Percentiles rank a stretch among this genome's conserved stretches.
Evolutionary conservation across 2,888 invertebrate species (phyloP).

Genomic region (Oscheius sp.): DNA sequence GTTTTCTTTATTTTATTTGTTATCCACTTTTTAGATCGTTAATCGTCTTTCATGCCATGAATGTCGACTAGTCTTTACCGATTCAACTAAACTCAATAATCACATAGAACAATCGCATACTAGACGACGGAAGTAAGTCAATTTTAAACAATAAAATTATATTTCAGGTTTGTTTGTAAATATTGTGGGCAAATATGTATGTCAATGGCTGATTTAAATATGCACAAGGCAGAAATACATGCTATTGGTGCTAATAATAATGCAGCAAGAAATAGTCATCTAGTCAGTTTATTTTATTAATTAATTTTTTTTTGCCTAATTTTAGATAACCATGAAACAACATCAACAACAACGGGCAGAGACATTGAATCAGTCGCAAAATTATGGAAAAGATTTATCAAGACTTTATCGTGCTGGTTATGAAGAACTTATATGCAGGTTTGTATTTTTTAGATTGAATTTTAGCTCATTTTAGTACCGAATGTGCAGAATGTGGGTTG

Average conservation of each 20-base stretch:
- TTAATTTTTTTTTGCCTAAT: background rate
- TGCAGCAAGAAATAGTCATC: background rate
- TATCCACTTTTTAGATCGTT: slow-evolving; percentile 46
- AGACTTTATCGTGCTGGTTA: slow-evolving; percentile 1
- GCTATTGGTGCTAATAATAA: slow-evolving; percentile 29
- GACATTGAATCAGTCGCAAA: background rate
- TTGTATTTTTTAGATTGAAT: background rate
- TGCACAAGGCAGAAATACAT: slow-evolving; percentile 65
- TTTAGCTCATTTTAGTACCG: slow-evolving; percentile 48
- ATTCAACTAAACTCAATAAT: slow-evolving; percentile 50
- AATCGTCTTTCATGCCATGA: slow-evolving; percentile 58
- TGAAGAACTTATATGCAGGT: slow-evolving; percentile 22
- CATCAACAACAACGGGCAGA: background rate
- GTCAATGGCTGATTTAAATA: slow-evolving; percentile 63
- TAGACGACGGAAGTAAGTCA: slow-evolving; percentile 45
- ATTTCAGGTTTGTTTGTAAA: slow-evolving; percentile 61
- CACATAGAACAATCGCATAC: slow-evolving; percentile 58
- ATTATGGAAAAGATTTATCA: slow-evolving; percentile 4
- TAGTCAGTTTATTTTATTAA: slow-evolving; percentile 1
- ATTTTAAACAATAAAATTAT: background rate
- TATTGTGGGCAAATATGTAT: slow-evolving; percentile 63
- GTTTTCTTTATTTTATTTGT: background rate
- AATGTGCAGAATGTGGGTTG: slow-evolving; percentile 66
- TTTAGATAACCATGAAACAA: slow-evolving; percentile 10
- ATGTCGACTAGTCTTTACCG: slow-evolving; percentile 63